These are phyloP conservation scores for Electrona antarctica DNA, from an alignment of 2,113 vertebrate genomes.

Conservation along the genomic window DNA sequence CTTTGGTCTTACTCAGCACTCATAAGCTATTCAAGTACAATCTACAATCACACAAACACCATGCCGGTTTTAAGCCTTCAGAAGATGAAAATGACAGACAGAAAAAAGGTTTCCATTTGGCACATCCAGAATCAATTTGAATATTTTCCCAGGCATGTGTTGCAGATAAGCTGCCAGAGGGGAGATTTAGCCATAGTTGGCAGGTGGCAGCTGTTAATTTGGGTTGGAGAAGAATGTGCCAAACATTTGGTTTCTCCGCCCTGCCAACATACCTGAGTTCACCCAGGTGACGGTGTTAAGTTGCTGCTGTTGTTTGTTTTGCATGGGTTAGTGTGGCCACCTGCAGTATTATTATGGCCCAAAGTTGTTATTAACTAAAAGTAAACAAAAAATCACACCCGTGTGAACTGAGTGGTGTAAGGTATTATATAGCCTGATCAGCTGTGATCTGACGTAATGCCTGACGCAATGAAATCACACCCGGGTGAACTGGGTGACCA, in stretches of 20 bases:
- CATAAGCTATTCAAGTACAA: conserved; percentile 8
- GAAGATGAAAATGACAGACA: conserved; percentile 24
- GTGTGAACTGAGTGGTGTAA: no score
- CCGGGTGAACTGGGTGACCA: no score
- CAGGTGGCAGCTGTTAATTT: conserved; percentile 49
- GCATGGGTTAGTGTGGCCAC: conserved; percentile 15
- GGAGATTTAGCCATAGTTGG: conserved; percentile 44
- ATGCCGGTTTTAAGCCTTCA: conserved; percentile 16
- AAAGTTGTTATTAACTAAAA: no score
- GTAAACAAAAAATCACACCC: no score
- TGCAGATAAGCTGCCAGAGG: conserved; percentile 37
- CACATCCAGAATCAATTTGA: conserved; percentile 28
- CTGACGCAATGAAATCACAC: no score
- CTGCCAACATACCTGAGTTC: not conserved
- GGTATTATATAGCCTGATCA: no score
- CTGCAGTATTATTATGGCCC: no score
- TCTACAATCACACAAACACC: conserved; percentile 3
- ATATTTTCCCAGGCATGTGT: conserved; percentile 42
- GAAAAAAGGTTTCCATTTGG: conserved; percentile 23
- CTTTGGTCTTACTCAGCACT: not conserved
- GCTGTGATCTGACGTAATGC: no score
- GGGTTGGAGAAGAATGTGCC: conserved; percentile 24
- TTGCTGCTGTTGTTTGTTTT: not conserved
- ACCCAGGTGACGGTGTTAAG: not conserved
- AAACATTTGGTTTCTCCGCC: conserved; percentile 36